Evolutionary conservation across 2,888 invertebrate species (phyloP), one percentile per base, ranked within the genome.

Genomic region (Horisme vitalbata): DNA sequence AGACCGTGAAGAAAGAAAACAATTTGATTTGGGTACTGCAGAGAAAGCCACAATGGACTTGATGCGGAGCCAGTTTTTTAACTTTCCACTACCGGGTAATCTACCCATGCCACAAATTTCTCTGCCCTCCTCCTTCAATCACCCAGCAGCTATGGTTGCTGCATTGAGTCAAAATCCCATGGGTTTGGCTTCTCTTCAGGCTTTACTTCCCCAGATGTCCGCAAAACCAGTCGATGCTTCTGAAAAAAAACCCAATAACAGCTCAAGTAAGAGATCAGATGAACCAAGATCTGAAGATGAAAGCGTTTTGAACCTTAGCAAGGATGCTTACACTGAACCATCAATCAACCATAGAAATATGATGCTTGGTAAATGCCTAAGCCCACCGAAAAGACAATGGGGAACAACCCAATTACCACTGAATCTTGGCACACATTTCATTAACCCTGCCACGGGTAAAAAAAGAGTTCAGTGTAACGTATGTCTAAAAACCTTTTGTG

Each of bases 401-500:
- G 94, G 95, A 10, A 93, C 95, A 0, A 92, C 95, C 14, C 92
- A 92, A 63, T 87, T 95, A 68, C 96, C 96, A 0, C 90, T 95
- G 1, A 96, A 96, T 64, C 86, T 96, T 53, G 96, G 97, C 7
- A 96, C 97, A 0, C 96, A 97, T 62, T 96, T 97, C 58, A 96
- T 97, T 18, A 97, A 97, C 73, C 97, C 97, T 1, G 94, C 96
- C 0, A 97, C 97, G 0, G 97, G 97, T 0, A 99, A 99, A 84
- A 98, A 98, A 75, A 93, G 99, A 56, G 99, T 99, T 2, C 97
- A 99, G 78, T 99, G 99, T 83, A 97, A 98, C 68, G 98, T 98
- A 27, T 99, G 99, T 78, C 90, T 98, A 52, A 99, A 99, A 89
- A 99, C 99, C 9, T 99, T 99, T 89, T 99, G 99, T 91, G 99